Evolutionary conservation across 2,888 invertebrate genomes (phyloP), one percentile per base, ranked within the genome.

Genomic region (Himalopsyche japonica): DNA sequence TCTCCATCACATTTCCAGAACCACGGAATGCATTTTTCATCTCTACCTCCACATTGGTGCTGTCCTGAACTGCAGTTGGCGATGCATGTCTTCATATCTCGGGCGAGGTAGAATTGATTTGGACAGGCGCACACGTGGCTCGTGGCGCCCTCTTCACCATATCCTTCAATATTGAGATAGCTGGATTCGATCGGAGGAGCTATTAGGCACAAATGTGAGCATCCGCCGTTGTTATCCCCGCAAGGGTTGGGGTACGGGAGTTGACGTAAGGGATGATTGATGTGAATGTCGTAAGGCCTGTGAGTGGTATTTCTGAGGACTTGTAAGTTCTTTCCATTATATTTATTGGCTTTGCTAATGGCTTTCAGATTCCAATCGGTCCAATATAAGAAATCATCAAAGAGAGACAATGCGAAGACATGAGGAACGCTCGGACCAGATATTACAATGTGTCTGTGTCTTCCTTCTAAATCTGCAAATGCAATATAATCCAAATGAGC

Each of bases 401-500:
- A 99, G 0, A 99, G 93, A 12, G 97, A 95, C 76, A 99, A 92
- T 0, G 99, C 98, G 88, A 98, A 99, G 0, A 99, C 98, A 90
- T 99, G 99, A 0, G 99, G 99, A 0, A 99, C 98, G 79, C 94
- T 92, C 3, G 92, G 90, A 0, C 97, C 97, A 0, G 96, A 95
- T 3, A 98, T 89, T 0, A 96, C 97, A 82, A 96, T 94, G 89
- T 97, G 96, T 4, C 97, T 93, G 89, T 98, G 95, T 87, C 94
- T 94, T 1, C 99, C 99, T 91, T 99, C 98, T 87, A 99, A 93
- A 90, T 99, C 98, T 0, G 97, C 95, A 87, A 96, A 97, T 49
- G 98, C 99, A 80, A 99, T 98, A 89, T 99, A 99, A 90, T 99
- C 98, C 87, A 99, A 93, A 91, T 99, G 99, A 87, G 99, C 99